phyloP scores from a whole-genome alignment of 1,140 invertebrate species.

The Octopus bimaculoides region DNA sequence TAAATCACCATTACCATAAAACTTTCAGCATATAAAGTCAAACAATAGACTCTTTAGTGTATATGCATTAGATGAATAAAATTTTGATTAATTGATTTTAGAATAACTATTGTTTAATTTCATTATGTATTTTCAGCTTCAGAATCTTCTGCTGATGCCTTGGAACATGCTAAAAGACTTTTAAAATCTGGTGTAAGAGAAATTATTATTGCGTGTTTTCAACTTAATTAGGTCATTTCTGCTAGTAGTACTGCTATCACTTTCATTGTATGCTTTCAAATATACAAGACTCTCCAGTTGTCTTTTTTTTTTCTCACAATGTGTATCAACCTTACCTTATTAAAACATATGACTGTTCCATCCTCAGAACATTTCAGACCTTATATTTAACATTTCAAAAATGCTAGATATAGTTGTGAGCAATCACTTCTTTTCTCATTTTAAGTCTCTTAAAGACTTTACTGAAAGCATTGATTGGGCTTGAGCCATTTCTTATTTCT shows the following conservation, averaged over 20 bases:
- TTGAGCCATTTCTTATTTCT: no score
- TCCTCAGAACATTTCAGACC: neutral
- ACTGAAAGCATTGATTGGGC: no score
- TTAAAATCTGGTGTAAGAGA: constrained; percentile 87
- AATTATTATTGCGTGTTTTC: constrained; percentile 62
- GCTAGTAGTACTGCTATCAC: neutral
- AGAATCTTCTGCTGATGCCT: constrained; percentile 76
- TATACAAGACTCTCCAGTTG: neutral
- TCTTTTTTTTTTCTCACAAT: neutral
- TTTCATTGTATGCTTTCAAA: neutral
- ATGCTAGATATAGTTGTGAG: no score
- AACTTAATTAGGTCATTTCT: constrained; percentile 14
- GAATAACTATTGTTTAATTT: neutral
- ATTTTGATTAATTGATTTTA: neutral
- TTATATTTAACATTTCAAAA: no score
- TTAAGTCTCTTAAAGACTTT: no score
- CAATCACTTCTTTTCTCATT: no score
- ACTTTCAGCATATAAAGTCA: no score
- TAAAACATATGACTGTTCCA: neutral
- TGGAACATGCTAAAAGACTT: constrained; percentile 91
- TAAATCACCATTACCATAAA: no score
- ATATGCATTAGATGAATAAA: neutral
- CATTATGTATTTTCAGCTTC: constrained; percentile 29
- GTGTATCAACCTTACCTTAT: neutral
- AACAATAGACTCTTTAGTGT: no score